phyloP scores from a whole-genome alignment of 1,140 invertebrate genomes.

The Drosophila bocki region DNA sequence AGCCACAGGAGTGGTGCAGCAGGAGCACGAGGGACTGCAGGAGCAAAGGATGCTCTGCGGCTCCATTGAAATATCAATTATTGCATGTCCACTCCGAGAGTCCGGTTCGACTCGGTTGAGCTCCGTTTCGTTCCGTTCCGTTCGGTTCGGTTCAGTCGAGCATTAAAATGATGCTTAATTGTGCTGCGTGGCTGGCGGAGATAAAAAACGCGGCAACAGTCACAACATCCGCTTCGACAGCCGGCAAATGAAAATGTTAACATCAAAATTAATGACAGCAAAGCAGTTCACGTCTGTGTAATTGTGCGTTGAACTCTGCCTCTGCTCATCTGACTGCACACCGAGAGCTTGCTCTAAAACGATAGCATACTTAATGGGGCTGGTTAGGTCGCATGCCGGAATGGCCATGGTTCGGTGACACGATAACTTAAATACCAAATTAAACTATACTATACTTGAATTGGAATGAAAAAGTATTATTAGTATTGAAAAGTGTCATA shows the following conservation, averaged over 20 bases:
- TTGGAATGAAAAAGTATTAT: too few relatives aligned
- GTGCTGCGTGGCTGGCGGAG: constrained; percentile 56
- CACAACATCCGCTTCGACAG: constrained; percentile 22
- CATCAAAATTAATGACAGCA: constrained; percentile 55
- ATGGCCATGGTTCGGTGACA: constrained; percentile 5
- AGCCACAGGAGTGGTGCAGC: constrained; percentile 39
- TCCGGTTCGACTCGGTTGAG: constrained; percentile 14
- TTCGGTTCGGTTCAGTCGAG: constrained; percentile 46
- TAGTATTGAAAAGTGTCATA: too few relatives aligned
- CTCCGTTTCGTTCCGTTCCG: constrained; percentile 16
- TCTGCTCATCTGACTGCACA: constrained; percentile 33
- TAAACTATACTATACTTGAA: background rate
- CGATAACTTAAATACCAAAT: constrained; percentile 4
- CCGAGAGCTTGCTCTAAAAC: constrained; percentile 18
- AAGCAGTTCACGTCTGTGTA: constrained; percentile 40
- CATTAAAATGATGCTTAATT: constrained; percentile 74
- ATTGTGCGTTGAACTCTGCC: constrained; percentile 53
- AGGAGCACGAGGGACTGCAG: background rate
- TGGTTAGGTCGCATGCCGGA: background rate
- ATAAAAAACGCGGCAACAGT: constrained; percentile 51
- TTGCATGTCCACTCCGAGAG: constrained; percentile 42
- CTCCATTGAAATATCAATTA: constrained; percentile 74
- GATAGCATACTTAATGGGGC: constrained; percentile 58
- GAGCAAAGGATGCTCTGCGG: constrained; percentile 27
- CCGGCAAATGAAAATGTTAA: constrained; percentile 40